Evolutionary conservation across 2,888 invertebrate genomes (phyloP).

Genomic region (Operophtera brumata): DNA sequence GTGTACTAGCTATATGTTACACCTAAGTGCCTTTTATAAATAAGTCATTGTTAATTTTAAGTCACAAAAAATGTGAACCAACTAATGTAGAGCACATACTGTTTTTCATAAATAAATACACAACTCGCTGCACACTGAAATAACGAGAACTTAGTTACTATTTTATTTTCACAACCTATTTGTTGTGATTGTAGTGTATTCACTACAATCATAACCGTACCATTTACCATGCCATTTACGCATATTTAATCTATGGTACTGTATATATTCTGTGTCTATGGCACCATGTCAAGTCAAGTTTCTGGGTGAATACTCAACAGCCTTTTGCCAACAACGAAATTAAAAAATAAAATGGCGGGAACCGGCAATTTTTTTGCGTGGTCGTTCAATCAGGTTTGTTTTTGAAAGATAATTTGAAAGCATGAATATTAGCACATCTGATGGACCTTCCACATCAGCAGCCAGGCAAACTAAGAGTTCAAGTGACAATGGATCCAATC

Average conservation of each 20-base stretch:
- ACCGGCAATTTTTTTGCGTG: neutral
- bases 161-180: slow-evolving; percentile 1
- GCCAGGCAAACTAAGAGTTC: slow-evolving; percentile 21
- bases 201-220: too few relatives aligned
- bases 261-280: too few relatives aligned
- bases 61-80: neutral
- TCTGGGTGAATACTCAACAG: neutral
- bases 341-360: slow-evolving; percentile 5
- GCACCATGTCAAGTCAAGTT: neutral
- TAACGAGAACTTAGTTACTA: too few relatives aligned
- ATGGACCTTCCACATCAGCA: slow-evolving; percentile 31
- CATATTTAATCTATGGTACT: neutral
- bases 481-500: slow-evolving; percentile 34
- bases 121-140: neutral
- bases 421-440: slow-evolving; percentile 38
- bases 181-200: too few relatives aligned
- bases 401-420: neutral
- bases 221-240: too few relatives aligned
- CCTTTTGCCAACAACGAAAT: neutral
- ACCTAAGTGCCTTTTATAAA: slow-evolving; percentile 18
- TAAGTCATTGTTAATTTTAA: slow-evolving; percentile 4
- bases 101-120: slow-evolving; percentile 5
- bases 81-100: slow-evolving; percentile 8
- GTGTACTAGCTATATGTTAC: slow-evolving; percentile 7
- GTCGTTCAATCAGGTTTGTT: neutral